Percentiles rank a stretch among this genome's conserved stretches.
phyloP scores from a whole-genome alignment of 2,888 invertebrate genomes.

The Mellilla xanthometata region DNA sequence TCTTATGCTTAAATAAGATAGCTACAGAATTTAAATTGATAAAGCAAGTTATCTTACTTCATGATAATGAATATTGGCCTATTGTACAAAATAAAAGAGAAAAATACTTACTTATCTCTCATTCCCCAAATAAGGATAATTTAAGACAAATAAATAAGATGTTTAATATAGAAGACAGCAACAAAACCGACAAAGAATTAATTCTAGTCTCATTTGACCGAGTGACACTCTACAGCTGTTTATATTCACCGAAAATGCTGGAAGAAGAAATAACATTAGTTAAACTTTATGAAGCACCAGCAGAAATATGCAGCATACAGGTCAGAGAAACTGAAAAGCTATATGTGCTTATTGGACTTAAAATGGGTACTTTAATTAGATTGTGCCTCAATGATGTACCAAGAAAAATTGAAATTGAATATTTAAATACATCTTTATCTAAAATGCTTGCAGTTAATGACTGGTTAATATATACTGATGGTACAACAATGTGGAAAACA shows the following conservation, averaged over 20 bases:
- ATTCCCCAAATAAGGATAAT: slow-evolving; percentile 29
- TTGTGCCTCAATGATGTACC: slow-evolving; percentile 37
- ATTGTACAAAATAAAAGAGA: slow-evolving; percentile 23
- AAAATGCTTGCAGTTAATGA: slow-evolving; percentile 46
- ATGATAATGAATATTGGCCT: slow-evolving; percentile 30
- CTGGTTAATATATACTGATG: slow-evolving; percentile 59
- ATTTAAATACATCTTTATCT: slow-evolving; percentile 58
- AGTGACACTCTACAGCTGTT: slow-evolving; percentile 44
- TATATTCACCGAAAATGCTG: slow-evolving; percentile 38
- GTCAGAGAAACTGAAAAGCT: slow-evolving; percentile 36
- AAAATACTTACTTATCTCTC: slow-evolving; percentile 38
- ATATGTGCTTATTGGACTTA: slow-evolving; percentile 49
- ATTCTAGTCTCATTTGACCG: slow-evolving; percentile 51
- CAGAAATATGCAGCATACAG: slow-evolving; percentile 54
- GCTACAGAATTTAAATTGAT: slow-evolving; percentile 45
- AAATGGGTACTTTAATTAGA: slow-evolving; percentile 56
- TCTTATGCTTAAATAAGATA: slow-evolving; percentile 47
- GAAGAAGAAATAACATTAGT: slow-evolving; percentile 36
- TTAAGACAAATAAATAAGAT: slow-evolving; percentile 31
- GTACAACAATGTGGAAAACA: slow-evolving; percentile 58
- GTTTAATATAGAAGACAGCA: slow-evolving; percentile 31
- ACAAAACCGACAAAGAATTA: slow-evolving; percentile 30
- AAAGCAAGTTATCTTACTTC: slow-evolving; percentile 35
- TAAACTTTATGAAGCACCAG: slow-evolving; percentile 55
- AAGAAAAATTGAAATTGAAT: slow-evolving; percentile 38